Evolutionary conservation across 2,113 vertebrate species (phyloP), one percentile per base, ranked within the genome.

Genomic region (Haliaeetus leucogaster): DNA sequence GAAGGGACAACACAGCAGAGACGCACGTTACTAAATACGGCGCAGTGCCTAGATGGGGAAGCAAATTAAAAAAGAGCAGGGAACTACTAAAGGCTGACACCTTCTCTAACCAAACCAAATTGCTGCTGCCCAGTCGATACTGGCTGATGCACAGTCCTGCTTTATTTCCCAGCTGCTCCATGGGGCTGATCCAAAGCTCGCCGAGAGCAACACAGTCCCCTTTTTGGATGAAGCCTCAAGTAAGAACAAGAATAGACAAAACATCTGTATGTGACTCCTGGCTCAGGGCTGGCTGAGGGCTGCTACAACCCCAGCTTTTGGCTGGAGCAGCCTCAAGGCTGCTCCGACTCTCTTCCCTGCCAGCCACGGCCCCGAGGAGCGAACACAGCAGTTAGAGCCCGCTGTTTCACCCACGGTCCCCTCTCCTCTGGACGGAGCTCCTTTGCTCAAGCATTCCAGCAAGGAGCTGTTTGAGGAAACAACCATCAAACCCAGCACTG

Each of bases 21-120:
- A 40, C 5, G 13, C 56, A 66, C 20, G 7, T 86, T 70, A 66
- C 9, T 40, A 56, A 63, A 94, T 40, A 68, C 20, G 9, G 5
- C 0, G 16, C 25, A 26, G 52, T 32, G 13, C 30, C 59, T 61
- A 36, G 34, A 62, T 10, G 25, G 25, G n/a, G 74, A 97, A 86
- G 45, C 65, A 92, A 93, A 93, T 83, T 65, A 90, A 84, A 93
- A 96, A 94, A 66, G 23, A 93, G 43, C n/a, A 34, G 61, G 78
- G 70, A 90, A 66, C 34, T 19, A 15, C 84, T 85, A 76, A 70
- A 94, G 90, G 21, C 23, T 67, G 76, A 86, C 53, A 47, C 30
- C 61, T 68, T 30, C 36, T 73, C 53, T 74, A 89, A 86, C 13
- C n/a, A 93, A 82, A 82, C 13, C 52, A 79, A 74, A 95, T 47